These are phyloP conservation scores for Equus quagga DNA, from an alignment of 2,113 vertebrate species.

Conservation along the genomic window DNA sequence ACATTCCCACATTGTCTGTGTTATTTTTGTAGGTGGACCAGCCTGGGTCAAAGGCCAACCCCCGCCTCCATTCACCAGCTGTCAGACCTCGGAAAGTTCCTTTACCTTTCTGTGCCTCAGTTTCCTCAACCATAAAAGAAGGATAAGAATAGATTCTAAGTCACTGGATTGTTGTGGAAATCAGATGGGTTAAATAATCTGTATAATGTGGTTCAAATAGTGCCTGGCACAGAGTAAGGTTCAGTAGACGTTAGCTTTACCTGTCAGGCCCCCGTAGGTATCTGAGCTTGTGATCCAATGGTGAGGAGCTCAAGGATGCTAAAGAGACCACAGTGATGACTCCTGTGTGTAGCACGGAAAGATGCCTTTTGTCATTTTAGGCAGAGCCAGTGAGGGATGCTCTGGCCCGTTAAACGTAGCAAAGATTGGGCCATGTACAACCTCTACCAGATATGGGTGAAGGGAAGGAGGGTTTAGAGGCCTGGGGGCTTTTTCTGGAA, in stretches of 20 bases:
- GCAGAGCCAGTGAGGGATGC: background rate
- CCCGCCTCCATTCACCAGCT: background rate
- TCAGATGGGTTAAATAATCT: background rate
- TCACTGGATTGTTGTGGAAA: background rate
- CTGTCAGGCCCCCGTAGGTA: background rate
- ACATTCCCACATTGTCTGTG: fast-evolving
- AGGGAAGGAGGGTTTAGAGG: background rate
- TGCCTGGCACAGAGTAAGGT: background rate
- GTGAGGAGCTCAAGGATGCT: background rate
- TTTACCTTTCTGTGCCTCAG: background rate
- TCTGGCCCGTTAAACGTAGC: background rate
- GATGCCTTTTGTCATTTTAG: background rate
- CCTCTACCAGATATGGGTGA: background rate
- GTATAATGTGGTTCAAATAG: background rate
- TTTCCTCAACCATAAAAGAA: slow-evolving; percentile 15
- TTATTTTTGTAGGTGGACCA: background rate
- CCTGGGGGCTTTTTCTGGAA: background rate
- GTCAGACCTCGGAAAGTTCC: background rate
- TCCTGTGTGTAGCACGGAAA: background rate
- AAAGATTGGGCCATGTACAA: background rate
- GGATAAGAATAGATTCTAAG: background rate
- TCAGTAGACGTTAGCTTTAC: background rate
- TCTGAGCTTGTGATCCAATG: background rate
- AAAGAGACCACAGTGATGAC: background rate
- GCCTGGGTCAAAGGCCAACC: background rate